Evolutionary conservation across 35 echinoderm and acorn worm genomes (phyloP), one percentile per base, ranked within the genome.

Genomic region (Anneissia japonica): DNA sequence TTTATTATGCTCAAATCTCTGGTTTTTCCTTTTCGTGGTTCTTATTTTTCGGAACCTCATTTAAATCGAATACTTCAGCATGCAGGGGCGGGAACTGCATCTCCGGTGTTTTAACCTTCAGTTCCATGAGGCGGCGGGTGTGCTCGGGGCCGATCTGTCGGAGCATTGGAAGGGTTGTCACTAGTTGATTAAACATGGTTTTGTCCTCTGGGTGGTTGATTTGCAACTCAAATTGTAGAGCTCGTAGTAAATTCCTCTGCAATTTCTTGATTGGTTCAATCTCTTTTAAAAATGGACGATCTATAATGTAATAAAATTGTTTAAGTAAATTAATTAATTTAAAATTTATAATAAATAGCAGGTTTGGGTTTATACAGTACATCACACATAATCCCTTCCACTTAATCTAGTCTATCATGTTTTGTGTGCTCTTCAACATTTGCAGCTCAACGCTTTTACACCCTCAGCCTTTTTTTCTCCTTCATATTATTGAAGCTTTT

Each of bases 41-140:
- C 73, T 84, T 72, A 84, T 56, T 84, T 46, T 72, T 81, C 40
- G 79, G 37, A 37, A 39, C 79, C 36, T 74, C 73, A 46, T 90
- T 86, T 19, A 98, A 89, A 74, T 98, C 88, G 64, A 98, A 98
- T n/a, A 98, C 92, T 79, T 98, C 95, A n/a, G 95, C 91, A 35
- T 98, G 95, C 12, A 98, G 79, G 32, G 89, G 85, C 30, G 95
- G 91, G 45, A 98, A 93, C 41, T 91, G 82, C 34, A 98, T 82
- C 21, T 82, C 89, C 31, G 95, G 91, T 11, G 85, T 84, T 31
- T 88, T 89, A 17, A 98, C 93, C 83, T 98, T 93, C 28, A 98
- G 85, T 46, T 98, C 95, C 95, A 98, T 98, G 3, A 98, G 75
- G 26, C 95, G 74, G 6, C 91, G 82, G 1, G 92, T 98, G 91